Conservation (phyloP, 1,140 invertebrate species). For the Linepithema humile region DNA sequence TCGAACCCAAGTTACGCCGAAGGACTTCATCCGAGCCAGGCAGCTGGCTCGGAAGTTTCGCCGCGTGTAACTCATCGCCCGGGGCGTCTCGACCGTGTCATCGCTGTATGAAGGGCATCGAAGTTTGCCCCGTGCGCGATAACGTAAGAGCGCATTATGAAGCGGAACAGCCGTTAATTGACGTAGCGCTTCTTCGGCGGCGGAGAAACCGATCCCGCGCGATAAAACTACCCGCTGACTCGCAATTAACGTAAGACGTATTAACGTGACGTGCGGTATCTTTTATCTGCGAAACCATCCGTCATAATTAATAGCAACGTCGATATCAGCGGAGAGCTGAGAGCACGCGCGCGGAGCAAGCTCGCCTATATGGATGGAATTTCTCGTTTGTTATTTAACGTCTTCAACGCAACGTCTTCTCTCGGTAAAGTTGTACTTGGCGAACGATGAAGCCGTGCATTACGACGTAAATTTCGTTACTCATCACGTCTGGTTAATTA, state of each 20-base stretch:
- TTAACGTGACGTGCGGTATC: background rate
- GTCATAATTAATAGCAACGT: constrained; percentile 43
- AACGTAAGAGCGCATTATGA: background rate
- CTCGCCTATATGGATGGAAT: background rate
- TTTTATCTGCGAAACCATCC: background rate
- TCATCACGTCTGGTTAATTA: constrained; percentile 38
- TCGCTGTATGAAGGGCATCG: background rate
- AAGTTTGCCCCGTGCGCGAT: constrained; percentile 4
- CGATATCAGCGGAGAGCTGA: constrained; percentile 13
- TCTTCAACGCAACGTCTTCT: constrained; percentile 9
- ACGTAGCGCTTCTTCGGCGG: background rate
- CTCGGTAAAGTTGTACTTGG: background rate
- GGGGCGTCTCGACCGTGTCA: background rate
- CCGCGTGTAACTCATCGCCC: constrained; percentile 13
- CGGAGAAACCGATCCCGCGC: background rate
- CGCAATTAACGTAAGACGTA: constrained; percentile 27
- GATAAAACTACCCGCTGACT: background rate
- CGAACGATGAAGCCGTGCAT: constrained; percentile 21
- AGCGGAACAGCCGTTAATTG: constrained; percentile 16
- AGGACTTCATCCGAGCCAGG: constrained; percentile 5
- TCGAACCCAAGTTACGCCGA: constrained; percentile 31
- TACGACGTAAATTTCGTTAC: constrained; percentile 29
- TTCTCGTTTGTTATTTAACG: constrained; percentile 48
- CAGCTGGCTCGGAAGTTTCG: constrained; percentile 8
- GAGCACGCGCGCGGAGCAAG: background rate